phyloP scores from a whole-genome alignment of 2,888 invertebrate genomes.

The Thysanoteuthis rhombus region DNA sequence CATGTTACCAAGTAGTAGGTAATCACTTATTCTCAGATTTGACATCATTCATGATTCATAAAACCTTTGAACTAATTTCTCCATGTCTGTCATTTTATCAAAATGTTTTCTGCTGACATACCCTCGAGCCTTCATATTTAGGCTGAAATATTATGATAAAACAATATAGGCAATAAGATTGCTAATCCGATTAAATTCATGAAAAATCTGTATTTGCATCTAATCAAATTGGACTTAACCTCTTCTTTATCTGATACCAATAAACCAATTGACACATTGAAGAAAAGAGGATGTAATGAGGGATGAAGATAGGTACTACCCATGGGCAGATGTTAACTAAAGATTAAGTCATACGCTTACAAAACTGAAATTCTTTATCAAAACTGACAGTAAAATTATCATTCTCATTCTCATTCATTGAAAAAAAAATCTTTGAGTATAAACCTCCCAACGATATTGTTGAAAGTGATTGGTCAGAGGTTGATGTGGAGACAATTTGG shows the following conservation, averaged over 20 bases:
- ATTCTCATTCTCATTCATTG: background rate
- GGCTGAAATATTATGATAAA: background rate
- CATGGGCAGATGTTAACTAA: background rate
- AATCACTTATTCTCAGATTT: background rate
- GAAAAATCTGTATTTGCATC: background rate
- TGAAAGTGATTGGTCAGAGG: background rate
- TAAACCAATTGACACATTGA: background rate
- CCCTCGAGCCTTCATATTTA: background rate
- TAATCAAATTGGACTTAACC: background rate
- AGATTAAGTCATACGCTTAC: background rate
- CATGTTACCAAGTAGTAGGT: background rate
- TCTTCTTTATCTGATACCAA: background rate
- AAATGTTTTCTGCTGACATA: background rate
- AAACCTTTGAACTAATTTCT: background rate
- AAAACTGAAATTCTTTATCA: background rate
- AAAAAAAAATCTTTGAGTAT: background rate
- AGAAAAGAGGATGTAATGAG: background rate
- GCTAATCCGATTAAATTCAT: background rate
- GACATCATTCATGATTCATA: background rate
- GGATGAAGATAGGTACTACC: too few species aligned
- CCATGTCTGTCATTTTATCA: too few species aligned
- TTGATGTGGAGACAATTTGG: background rate
- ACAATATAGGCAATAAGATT: background rate
- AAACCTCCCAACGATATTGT: background rate
- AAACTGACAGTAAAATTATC: background rate